Percentiles rank a stretch among this genome's conserved stretches.
phyloP scores from a whole-genome alignment of 2,113 vertebrate genomes.

The Grus americana region DNA sequence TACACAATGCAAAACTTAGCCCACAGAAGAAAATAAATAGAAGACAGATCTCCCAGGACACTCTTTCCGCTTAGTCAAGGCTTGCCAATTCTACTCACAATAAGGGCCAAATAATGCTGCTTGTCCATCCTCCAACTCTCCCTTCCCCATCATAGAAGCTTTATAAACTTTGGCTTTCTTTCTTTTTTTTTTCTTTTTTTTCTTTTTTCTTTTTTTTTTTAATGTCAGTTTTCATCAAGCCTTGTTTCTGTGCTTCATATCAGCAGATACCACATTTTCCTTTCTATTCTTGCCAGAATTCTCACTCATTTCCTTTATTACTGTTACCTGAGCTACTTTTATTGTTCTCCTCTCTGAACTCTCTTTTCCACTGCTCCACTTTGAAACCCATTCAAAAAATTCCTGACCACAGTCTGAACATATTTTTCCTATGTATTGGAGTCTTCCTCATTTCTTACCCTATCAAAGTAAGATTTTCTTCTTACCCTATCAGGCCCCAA shows the following conservation, averaged over 20 bases:
- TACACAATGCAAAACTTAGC: background rate
- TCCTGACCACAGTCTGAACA: background rate
- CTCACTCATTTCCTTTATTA: background rate
- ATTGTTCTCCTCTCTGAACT: background rate
- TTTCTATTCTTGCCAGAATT: background rate
- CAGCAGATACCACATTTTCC: background rate
- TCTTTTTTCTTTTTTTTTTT: background rate
- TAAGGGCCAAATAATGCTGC: background rate
- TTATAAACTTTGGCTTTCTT: background rate
- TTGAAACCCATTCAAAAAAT: background rate
- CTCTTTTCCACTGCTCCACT: background rate
- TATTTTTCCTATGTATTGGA: background rate
- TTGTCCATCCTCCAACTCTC: background rate
- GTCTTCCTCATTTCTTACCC: background rate
- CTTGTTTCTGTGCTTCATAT: background rate
- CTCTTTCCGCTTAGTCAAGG: background rate
- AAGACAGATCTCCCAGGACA: background rate
- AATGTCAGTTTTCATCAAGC: background rate
- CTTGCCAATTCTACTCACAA: background rate
- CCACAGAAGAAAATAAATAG: background rate
- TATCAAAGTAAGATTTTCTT: background rate
- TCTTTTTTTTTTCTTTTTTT: background rate
- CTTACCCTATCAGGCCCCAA: background rate
- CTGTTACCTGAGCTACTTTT: background rate
- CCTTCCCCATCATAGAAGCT: background rate